A percentile compares a stretch with the other conserved stretches of the same genome.
phyloP scores from a whole-genome alignment of 2,797 vertebrate genomes.

The Ciconia nigra region DNA sequence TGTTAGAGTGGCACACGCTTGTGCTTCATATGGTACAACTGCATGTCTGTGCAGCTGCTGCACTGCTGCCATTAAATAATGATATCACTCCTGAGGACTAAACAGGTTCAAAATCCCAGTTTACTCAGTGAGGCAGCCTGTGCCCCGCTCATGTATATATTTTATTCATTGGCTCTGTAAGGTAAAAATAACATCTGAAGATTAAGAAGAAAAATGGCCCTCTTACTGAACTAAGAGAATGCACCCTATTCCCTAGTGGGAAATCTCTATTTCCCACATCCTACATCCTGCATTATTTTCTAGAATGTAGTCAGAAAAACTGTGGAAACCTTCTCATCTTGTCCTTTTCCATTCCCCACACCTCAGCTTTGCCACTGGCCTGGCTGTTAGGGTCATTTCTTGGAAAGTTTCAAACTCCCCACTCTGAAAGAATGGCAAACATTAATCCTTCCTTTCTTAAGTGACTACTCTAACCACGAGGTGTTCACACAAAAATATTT shows the following conservation, averaged over 20 bases:
- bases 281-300: neutral
- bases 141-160: neutral
- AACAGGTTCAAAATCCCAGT: neutral
- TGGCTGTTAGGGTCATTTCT: neutral
- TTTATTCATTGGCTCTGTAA: neutral
- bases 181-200: neutral
- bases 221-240: neutral
- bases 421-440: neutral
- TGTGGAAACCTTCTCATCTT: neutral
- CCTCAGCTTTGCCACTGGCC: neutral
- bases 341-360: neutral
- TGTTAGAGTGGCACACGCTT: neutral
- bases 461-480: neutral
- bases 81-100: neutral
- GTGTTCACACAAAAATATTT: neutral
- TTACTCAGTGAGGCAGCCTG: neutral
- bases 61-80: neutral
- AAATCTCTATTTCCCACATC: neutral
- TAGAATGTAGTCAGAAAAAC: neutral
- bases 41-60: neutral
- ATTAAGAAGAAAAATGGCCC: neutral
- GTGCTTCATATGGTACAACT: neutral
- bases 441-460: neutral
- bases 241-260: neutral
- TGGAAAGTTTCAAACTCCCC: neutral